Base-by-base conservation (phyloP, 1,140 invertebrate genomes). In the Micrasema minimum region DNA sequence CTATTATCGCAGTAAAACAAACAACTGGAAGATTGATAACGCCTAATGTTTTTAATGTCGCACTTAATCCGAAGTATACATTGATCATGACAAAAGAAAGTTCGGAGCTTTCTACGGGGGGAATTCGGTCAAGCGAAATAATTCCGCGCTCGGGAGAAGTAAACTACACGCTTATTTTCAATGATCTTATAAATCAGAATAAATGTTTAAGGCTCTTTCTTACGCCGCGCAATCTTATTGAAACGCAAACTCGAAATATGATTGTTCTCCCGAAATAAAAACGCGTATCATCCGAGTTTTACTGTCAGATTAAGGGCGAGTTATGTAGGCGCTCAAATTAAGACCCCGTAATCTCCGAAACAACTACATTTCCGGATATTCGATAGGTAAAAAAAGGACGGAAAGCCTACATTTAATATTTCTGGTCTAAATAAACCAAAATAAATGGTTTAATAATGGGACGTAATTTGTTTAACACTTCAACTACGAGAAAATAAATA, bases 141-240 rank as follows among this genome's bases (percentile, higher is more conserved):
- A 45, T 64, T 45, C 43, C 59, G 20, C 22, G 22, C 41, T 64
- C 59, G 26, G n/a, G 3, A 31, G 14, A 64, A 10, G 43, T 46
- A 64, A 64, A 64, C 59, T 64, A 35, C 43, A 26, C 23, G 23
- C 23, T 64, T 45, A 45, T 7, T 64, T 64, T 64, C 59, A n/a
- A 64, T 14, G 43, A 46, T 45, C 20, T 6, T 16, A 64, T 64
- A 64, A 64, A 64, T 64, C 59, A 64, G 59, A 64, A 64, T 64
- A 64, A 64, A 64, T 64, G 59, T 64, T 64, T 64, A 46, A 64
- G 59, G 26, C 23, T 41, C 43, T 64, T 46, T 64, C 59, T 45
- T 64, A 26, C 22, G 20, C 16, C 55, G 37, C 7, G 16, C 18
- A 41, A 20, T 59, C 55, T 23, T 35, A 12, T n/a, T 18, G 59